Conservation (phyloP, 2,113 vertebrate species). For the Vombatus ursinus region DNA sequence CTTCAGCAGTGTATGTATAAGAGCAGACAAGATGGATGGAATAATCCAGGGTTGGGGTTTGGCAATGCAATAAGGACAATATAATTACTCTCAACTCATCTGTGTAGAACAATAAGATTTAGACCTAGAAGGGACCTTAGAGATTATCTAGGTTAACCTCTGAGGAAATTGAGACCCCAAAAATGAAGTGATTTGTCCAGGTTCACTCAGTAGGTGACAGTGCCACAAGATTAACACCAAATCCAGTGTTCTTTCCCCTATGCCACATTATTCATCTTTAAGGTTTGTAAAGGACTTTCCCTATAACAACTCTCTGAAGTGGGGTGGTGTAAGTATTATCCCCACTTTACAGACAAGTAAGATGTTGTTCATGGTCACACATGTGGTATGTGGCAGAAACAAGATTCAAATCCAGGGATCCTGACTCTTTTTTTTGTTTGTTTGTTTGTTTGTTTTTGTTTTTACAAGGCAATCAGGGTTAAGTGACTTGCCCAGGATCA, state of each 20-base stretch:
- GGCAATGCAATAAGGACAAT: background rate
- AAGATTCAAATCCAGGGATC: background rate
- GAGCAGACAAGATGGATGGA: background rate
- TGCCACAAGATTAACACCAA: background rate
- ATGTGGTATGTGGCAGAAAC: background rate
- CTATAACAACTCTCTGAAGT: background rate
- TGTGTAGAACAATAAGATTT: background rate
- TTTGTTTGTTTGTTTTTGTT: too few relatives aligned
- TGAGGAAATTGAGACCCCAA: background rate
- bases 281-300: background rate
- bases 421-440: background rate
- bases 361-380: background rate
- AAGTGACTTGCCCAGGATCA: too few relatives aligned
- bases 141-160: background rate
- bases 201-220: background rate
- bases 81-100: background rate
- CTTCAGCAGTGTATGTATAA: background rate
- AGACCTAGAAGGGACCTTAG: background rate
- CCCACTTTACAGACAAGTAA: background rate
- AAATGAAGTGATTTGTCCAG: background rate
- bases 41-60: background rate
- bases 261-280: background rate
- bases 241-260: background rate
- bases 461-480: too few relatives aligned
- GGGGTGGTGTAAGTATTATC: background rate